phyloP scores from a whole-genome alignment of 1,140 invertebrate genomes.

The Atta texana region DNA sequence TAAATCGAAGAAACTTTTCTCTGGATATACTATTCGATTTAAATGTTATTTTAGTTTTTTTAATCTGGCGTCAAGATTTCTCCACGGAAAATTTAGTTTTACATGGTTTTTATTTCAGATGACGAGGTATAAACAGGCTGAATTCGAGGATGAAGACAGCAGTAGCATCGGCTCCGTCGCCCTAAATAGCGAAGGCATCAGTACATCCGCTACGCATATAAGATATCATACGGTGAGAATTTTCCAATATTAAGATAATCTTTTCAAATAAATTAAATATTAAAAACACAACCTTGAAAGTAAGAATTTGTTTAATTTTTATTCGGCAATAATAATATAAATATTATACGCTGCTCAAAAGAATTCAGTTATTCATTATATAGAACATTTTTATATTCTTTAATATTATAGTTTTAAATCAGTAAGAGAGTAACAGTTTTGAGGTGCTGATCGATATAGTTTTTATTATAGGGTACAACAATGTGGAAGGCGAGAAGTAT shows the following conservation, averaged over 20 bases:
- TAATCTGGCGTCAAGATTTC: not conserved
- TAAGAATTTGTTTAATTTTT: not conserved
- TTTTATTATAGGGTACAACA: constrained; percentile 84
- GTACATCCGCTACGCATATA: constrained; percentile 92
- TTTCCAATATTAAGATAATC: not conserved
- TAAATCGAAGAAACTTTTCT: no score
- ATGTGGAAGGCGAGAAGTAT: constrained; percentile 89
- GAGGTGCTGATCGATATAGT: not conserved
- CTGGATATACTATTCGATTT: not conserved
- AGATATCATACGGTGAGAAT: constrained; percentile 91
- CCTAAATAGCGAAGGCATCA: constrained; percentile 88
- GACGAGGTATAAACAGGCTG: constrained; percentile 94
- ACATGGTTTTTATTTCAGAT: constrained; percentile 88
- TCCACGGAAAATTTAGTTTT: not conserved
- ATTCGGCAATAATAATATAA: not conserved
- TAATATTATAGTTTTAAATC: not conserved
- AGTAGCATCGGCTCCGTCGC: constrained; percentile 93
- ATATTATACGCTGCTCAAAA: not conserved
- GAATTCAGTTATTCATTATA: not conserved
- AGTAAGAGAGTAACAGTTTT: not conserved
- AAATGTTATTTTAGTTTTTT: constrained; percentile 9
- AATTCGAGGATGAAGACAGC: constrained; percentile 93
- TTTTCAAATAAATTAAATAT: not conserved
- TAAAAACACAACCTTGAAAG: not conserved
- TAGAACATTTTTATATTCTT: constrained; percentile 12